A percentile compares a stretch with the other conserved stretches of the same genome.
These are phyloP conservation scores for Helogale parvula DNA, from an alignment of 2,113 vertebrate species.

Conservation along the genomic window DNA sequence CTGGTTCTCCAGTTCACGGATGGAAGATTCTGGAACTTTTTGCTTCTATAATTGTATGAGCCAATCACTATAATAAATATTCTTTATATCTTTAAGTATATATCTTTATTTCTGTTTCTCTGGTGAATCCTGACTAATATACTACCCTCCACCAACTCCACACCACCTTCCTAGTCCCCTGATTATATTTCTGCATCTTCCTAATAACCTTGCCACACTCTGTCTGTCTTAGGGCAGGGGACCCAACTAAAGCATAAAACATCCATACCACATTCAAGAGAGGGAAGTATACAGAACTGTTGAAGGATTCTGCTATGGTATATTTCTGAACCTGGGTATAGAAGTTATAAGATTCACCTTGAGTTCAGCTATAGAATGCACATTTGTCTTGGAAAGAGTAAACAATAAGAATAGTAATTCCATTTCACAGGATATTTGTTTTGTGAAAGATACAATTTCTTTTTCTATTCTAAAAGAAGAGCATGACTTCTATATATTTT, in stretches of 20 bases:
- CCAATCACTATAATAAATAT: background rate
- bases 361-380: background rate
- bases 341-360: background rate
- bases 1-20: background rate
- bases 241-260: background rate
- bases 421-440: background rate
- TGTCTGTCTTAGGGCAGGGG: background rate
- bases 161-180: rapidly evolving
- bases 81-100: background rate
- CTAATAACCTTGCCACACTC: background rate
- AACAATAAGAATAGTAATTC: background rate
- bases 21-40: background rate
- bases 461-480: constrained; percentile 2
- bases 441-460: background rate
- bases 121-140: background rate
- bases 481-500: background rate
- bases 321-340: background rate
- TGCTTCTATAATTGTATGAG: background rate
- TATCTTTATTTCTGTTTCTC: background rate
- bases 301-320: background rate
- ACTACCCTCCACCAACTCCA: rapidly evolving
- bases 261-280: background rate
- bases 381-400: background rate
- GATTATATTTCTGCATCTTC: background rate
- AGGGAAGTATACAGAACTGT: background rate